Base-by-base conservation (phyloP, 2,888 invertebrate genomes). In the Eupithecia tripunctaria region DNA sequence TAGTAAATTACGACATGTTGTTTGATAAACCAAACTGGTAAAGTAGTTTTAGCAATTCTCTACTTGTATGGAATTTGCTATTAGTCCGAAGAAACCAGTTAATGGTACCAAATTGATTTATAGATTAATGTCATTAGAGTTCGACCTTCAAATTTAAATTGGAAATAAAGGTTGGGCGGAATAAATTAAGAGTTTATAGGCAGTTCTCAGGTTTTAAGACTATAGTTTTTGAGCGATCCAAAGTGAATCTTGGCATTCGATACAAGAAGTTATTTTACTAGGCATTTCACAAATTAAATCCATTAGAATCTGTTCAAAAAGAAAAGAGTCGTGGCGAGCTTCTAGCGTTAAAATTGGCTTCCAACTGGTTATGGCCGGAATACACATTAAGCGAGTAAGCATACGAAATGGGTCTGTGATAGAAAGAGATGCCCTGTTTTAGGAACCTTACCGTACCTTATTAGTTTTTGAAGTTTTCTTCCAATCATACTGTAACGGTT, bases 91-190 rank as follows among this genome's bases (percentile, higher is more conserved):
- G 25, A 65, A 73, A 76, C 65, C 60, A 67, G 73, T 72, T 77
- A 70, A 68, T 68, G 68, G 59, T n/a, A 66, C 65, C 71, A 71
- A 74, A 69, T 66, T 77, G 69, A 73, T 76, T 76, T 76, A 77
- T 75, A 68, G 66, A 59, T 74, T 70, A 73, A 71, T 74, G 51
- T 68, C 63, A 36, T 76, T 75, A 47, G 29, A 67, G 60, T 70
- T 76, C 69, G 67, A 75, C 71, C 75, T 73, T 76, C 27, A 75
- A 72, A 64, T 74, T 69, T 14, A 56, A 65, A 72, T 66, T 71
- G 51, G 64, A 64, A 64, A 64, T 64, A 64, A 25, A 64, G 64
- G 15, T 43, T 32, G 67, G 68, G 73, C 47, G 8, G 43, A 67
- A 21, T 64, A 38, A 36, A 36, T 38, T 64, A 25, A 64, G 6